Evolutionary conservation across 2,888 invertebrate species (phyloP), one percentile per base, ranked within the genome.

Genomic region (Apamea sordens): DNA sequence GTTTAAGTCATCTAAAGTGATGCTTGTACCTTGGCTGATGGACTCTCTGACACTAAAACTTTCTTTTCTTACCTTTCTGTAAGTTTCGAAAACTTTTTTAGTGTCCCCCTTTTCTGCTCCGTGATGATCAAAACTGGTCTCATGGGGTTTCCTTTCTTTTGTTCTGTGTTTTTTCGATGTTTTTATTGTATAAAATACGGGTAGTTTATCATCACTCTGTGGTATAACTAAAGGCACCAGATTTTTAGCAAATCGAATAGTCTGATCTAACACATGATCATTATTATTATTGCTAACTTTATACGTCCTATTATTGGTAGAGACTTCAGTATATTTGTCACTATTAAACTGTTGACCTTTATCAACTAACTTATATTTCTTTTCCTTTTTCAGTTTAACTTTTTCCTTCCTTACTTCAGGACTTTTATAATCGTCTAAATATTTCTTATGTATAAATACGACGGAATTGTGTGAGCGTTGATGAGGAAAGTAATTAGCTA

Each of bases 361-460:
- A 74, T 95, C 92, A 10, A 86, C 79, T 50, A 63, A 41, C 59
- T 89, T 91, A 44, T 32, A 28, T 80, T 84, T 89, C 50, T 87
- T 87, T 84, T 87, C 73, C 65, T 88, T 89, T 75, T 76, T 86
- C 36, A 41, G 41, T 80, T 91, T 90, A 32, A n/a, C 6, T 78
- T 83, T 86, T 77, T 75, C 72, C 63, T 88, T 81, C 71, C 86
- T 87, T 11, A 75, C 69, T 80, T 83, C 86, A 18, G 76, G 72
- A 44, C 84, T 77, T 80, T 86, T 74, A 61, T 75, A 73, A 69
- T 87, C 77, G 53, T 86, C 80, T 24, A 93, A 85, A 82, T 91
- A 93, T 84, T 92, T 95, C 89, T 96, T 96, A 78, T 96, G 96
- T 44, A 95, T 90, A 78, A 93, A 96, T 63, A 94, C 92, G 50